Conservation (phyloP, 2,888 invertebrate species). For the Venusia cambrica region DNA sequence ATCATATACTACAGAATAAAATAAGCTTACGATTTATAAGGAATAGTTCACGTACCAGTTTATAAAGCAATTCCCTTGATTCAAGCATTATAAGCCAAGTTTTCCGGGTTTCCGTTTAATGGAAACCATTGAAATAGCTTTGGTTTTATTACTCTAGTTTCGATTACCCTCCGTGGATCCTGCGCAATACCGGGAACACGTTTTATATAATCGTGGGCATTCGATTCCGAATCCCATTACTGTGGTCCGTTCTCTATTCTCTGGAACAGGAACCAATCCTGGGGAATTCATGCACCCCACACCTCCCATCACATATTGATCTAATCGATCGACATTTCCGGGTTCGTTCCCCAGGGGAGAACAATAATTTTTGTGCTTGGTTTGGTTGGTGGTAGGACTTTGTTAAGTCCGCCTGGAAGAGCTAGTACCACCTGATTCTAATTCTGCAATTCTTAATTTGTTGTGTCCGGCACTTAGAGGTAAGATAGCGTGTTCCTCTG, state of each 20-base stretch:
- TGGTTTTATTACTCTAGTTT: conserved; percentile 50
- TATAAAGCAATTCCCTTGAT: conserved; percentile 37
- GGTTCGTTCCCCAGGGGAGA: too few species aligned
- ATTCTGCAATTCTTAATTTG: too few species aligned
- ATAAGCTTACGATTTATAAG: conserved; percentile 32
- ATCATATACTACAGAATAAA: conserved; percentile 9
- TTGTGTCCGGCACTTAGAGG: too few species aligned
- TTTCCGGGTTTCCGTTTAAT: conserved; percentile 47
- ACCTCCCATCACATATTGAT: too few species aligned
- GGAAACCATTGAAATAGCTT: conserved; percentile 43
- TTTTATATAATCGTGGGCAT: conserved; percentile 40
- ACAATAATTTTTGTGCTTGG: too few species aligned
- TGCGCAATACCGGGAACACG: conserved; percentile 41
- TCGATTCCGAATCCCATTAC: conserved; percentile 32
- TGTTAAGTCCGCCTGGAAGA: too few species aligned
- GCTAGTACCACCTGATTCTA: too few species aligned
- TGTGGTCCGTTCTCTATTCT: conserved; percentile 27
- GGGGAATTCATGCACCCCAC: conserved; percentile 5
- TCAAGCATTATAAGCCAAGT: conserved; percentile 38
- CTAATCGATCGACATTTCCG: too few species aligned
- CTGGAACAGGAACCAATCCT: conserved; percentile 22
- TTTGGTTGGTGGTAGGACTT: too few species aligned
- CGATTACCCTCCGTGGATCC: conserved; percentile 42
- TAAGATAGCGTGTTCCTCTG: too few species aligned
- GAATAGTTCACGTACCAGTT: conserved; percentile 31